Base-by-base conservation (phyloP, 2,888 invertebrate species). In the Parnassius apollo region DNA sequence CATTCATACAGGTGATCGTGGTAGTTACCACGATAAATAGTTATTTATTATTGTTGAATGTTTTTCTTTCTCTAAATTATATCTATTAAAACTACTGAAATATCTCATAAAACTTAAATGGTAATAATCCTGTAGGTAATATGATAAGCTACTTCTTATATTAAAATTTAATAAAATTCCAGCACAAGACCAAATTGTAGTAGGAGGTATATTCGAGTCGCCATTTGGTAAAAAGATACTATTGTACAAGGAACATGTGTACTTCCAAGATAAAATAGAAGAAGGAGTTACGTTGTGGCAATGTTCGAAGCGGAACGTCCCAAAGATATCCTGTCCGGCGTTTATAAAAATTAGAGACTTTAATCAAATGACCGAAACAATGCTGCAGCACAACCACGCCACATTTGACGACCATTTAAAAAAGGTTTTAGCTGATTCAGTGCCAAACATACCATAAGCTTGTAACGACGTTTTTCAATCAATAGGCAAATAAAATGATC, bases 131-230 rank as follows among this genome's bases (percentile, higher is more conserved):
- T 35, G 35, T 7, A 18, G 18, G n/a, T 25, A 2, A 25, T 35
- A 3, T 35, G 7, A 35, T 11, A 44, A 11, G 44, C 11, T 44
- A 11, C 2, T 18, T 11, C 44, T 44, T 10, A 44, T 11, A 2
- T 9, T 8, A 49, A 49, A 13, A 49, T 9, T 49, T 49, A 1
- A 9, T 1, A 44, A 56, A 46, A 10, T 56, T 56, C 46, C 45
- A 55, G 45, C 10, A 12, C 54, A 55, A 22, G 62, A 65, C 13
- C 65, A 70, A 55, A 54, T 61, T 1, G 70, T 81, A 2, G 77
- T 82, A 4, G 81, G 81, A 18, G 82, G 77, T 3, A 73, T 82
- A 50, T 81, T 79, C 53, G 69, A 76, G 65, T 57, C 71, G 10
- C 22, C 44, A 13, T 57, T 70, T 10, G 75, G 75, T 9, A 71